phyloP scores from a whole-genome alignment of 2,888 invertebrate genomes.

The Temnothorax rugatulus region DNA sequence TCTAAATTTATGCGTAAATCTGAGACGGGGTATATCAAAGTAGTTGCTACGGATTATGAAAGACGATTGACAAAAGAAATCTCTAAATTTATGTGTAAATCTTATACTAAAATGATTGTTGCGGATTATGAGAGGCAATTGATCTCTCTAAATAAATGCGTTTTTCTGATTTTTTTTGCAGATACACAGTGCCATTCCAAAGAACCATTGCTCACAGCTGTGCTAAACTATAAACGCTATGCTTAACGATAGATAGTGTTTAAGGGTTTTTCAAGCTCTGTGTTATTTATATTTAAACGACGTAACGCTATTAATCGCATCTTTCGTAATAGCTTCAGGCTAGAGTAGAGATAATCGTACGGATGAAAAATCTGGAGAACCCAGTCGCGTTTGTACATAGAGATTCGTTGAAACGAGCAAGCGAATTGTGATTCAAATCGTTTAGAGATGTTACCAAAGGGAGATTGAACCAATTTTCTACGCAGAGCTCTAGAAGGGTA shows the following conservation, averaged over 20 bases:
- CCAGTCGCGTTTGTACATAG: slow-evolving; percentile 52
- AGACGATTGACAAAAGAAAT: not conserved
- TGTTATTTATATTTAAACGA: slow-evolving; percentile 62
- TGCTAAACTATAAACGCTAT: slow-evolving; percentile 76
- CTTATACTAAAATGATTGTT: too few species aligned
- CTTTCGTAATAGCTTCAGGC: slow-evolving; percentile 35
- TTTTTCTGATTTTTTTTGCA: slow-evolving; percentile 64
- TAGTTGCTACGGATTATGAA: too few species aligned
- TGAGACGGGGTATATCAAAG: too few species aligned
- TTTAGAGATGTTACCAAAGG: slow-evolving; percentile 82
- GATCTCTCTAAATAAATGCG: not conserved
- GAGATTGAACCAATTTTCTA: slow-evolving; percentile 75
- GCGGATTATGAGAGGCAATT: too few species aligned
- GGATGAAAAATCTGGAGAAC: slow-evolving; percentile 66
- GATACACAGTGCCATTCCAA: slow-evolving; percentile 82
- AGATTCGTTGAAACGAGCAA: slow-evolving; percentile 26
- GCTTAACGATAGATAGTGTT: slow-evolving; percentile 70
- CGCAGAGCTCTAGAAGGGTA: slow-evolving; percentile 71
- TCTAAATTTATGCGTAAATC: not conserved
- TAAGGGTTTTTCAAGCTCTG: slow-evolving; percentile 64
- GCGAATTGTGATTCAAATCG: slow-evolving; percentile 66
- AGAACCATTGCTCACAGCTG: slow-evolving; percentile 80
- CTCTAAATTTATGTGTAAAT: not conserved
- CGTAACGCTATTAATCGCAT: slow-evolving; percentile 54
- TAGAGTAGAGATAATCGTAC: slow-evolving; percentile 35